Conservation (phyloP, 2,113 vertebrate species). For the Miniopterus natalensis region DNA sequence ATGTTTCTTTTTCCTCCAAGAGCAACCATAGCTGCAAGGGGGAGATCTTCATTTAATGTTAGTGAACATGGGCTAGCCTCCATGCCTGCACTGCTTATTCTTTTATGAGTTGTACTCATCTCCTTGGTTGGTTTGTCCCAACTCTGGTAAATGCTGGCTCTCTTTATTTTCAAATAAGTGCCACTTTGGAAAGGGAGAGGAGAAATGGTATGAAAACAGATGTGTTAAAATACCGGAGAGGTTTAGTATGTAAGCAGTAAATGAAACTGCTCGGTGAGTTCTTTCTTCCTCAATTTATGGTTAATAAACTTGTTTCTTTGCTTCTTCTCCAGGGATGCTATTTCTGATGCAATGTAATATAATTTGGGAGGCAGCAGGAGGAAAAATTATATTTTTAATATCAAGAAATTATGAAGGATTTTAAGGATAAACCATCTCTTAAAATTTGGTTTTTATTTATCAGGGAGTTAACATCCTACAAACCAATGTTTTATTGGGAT, state of each 20-base stretch:
- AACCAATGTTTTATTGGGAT: constrained; percentile 8
- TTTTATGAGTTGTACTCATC: too few species aligned
- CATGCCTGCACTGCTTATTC: fast-evolving
- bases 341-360: neutral
- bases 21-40: too few species aligned
- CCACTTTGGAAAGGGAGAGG: neutral
- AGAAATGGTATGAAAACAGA: neutral
- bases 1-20: neutral
- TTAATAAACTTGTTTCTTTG: constrained; percentile 51
- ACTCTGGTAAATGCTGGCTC: neutral
- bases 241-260: neutral
- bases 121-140: neutral
- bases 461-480: neutral
- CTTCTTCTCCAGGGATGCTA: neutral
- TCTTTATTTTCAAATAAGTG: neutral
- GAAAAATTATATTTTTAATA: constrained; percentile 74
- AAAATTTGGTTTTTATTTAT: constrained; percentile 61
- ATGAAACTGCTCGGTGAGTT: neutral
- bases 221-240: neutral
- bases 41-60: fast-evolving
- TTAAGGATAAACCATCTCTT: neutral
- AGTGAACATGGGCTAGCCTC: neutral
- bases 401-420: constrained; percentile 56
- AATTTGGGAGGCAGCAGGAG: constrained; percentile 45
- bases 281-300: constrained; percentile 45